Evolutionary conservation across 2,113 vertebrate genomes (phyloP).

Genomic region (Elephas maximus): DNA sequence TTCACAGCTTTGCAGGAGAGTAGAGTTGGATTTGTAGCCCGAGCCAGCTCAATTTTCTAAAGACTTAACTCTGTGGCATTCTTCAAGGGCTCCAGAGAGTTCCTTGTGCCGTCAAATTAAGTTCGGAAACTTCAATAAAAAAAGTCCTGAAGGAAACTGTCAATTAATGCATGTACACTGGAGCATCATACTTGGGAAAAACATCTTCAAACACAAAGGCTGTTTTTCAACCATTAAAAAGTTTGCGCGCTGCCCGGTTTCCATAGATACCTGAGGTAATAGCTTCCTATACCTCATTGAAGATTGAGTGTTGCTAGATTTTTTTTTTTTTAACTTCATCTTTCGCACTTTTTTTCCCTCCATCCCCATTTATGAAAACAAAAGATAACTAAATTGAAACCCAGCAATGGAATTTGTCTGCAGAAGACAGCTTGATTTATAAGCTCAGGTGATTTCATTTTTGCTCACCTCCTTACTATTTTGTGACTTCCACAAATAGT

Average conservation of each 20-base stretch:
- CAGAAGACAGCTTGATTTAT: conserved; percentile 77
- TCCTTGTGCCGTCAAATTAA: conserved; percentile 84
- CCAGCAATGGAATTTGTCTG: conserved; percentile 80
- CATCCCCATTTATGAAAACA: conserved; percentile 75
- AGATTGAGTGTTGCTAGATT: neutral
- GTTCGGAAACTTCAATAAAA: conserved; percentile 86
- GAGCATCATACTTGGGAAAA: conserved; percentile 77
- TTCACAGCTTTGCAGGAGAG: conserved; percentile 80
- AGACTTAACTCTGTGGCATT: conserved; percentile 83
- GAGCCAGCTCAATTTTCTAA: conserved; percentile 84
- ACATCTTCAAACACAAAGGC: conserved; percentile 84
- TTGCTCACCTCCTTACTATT: conserved; percentile 78
- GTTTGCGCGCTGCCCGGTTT: conserved; percentile 83
- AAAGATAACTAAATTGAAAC: conserved; percentile 79
- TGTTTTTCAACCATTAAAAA: conserved; percentile 87
- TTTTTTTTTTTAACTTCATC: neutral
- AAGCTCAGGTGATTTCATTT: conserved; percentile 81
- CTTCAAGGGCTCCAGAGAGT: conserved; percentile 87
- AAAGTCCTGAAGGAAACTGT: conserved; percentile 88
- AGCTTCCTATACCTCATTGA: conserved; percentile 41
- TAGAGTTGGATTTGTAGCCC: conserved; percentile 79
- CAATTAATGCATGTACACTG: conserved; percentile 89
- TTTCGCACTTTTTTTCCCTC: neutral
- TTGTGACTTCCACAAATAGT: conserved; percentile 73
- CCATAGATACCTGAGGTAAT: conserved; percentile 83